phyloP scores from a whole-genome alignment of 2,797 vertebrate species.

The Carcharodon carcharias region DNA sequence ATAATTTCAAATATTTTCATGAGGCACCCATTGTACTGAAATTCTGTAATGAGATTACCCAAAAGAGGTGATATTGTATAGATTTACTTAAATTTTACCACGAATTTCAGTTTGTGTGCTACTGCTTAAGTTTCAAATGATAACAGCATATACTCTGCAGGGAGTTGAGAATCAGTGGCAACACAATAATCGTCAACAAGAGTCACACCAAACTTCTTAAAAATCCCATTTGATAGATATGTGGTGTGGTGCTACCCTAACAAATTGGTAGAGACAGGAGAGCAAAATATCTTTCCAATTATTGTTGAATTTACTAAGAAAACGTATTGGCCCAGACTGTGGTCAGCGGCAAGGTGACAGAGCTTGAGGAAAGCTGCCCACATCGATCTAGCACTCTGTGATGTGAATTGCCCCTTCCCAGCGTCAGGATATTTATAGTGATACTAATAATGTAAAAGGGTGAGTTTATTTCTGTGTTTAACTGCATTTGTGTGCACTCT shows the following conservation, averaged over 20 bases:
- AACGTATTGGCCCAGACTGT: background rate
- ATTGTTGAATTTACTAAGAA: background rate
- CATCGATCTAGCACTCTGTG: background rate
- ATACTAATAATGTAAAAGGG: background rate
- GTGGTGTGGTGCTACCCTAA: background rate
- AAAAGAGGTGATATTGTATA: background rate
- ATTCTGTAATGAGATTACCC: background rate
- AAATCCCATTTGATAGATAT: background rate
- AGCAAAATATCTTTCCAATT: background rate
- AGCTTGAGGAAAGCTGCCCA: background rate
- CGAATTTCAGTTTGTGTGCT: background rate
- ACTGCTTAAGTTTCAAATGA: background rate
- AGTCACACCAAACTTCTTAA: background rate
- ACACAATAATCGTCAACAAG: background rate
- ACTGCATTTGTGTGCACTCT: background rate
- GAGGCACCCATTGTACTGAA: background rate
- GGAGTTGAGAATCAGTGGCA: background rate
- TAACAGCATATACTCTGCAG: background rate
- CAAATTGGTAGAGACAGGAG: background rate
- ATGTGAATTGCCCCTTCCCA: background rate
- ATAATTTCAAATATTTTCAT: constrained; percentile 8
- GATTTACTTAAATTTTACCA: background rate
- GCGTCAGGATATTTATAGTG: background rate
- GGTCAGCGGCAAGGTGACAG: background rate
- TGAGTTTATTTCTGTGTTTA: background rate